Evolutionary conservation across 1,140 invertebrate genomes (phyloP), one percentile per base, ranked within the genome.

Genomic region (Agrilus planipennis): DNA sequence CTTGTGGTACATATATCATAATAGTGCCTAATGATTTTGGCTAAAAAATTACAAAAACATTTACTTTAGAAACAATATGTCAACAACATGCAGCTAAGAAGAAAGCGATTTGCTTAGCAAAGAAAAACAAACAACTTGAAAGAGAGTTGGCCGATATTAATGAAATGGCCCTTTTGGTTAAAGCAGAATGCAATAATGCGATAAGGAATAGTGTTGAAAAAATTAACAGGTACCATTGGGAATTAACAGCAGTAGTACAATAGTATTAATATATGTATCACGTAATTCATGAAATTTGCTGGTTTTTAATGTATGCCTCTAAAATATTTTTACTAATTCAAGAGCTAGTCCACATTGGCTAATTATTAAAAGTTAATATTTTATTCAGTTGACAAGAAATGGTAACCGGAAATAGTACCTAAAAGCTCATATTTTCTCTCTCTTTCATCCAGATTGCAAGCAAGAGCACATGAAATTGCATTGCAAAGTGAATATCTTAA

Each of bases 51-150:
- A 30, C n/a, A 12, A 4, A 30, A 5, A 6, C 6, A 30, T 6
- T 43, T 2, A 34, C 47, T 54, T 36, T 47, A 60, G 72, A 78
- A 23, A 65, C 69, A 19, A 51, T 79, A 41, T 64, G 68, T 42
- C 80, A 79, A 51, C 78, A 81, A 57, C 79, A 81, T 58, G 79
- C 81, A 57, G 79, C 79, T 10, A 81, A 81, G 78, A 60, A 72
- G 14, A 61, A 76, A 53, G 78, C 79, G 19, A 58, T 81, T 31
- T 69, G 69, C 56, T 65, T 81, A 47, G 77, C 77, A 14, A 72
- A 81, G 50, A 67, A 75, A 54, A 81, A 81, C 52, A 73, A 73
- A 56, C 55, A 61, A 38, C 55, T 81, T 17, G 73, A 80, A 62
- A 73, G 75, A 52, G 76, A 79, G 62, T 51, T 81, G 38, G 68